Percentiles rank a stretch among this genome's conserved stretches.
Evolutionary conservation across 2,113 vertebrate genomes (phyloP).

Genomic region (Probosciger aterrimus): DNA sequence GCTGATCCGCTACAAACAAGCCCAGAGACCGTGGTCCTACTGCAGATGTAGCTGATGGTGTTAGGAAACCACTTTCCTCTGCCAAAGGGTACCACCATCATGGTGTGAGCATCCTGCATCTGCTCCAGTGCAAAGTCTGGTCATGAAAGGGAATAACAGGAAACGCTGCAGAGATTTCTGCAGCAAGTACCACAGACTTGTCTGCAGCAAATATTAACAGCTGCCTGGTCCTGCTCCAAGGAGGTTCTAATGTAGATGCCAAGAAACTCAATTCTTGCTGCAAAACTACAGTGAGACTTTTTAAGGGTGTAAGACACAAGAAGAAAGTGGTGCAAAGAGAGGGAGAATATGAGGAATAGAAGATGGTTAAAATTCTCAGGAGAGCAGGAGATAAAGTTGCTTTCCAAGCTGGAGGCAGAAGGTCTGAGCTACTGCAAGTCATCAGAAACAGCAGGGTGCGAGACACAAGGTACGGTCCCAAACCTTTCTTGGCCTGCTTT

Average conservation of each 20-base stretch:
- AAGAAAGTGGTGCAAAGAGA: not conserved
- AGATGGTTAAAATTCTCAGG: not conserved
- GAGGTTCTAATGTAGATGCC: not conserved
- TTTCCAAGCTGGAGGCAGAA: not conserved
- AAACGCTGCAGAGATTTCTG: not conserved
- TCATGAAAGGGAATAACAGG: accelerated
- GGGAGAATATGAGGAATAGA: not conserved
- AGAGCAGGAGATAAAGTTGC: not conserved
- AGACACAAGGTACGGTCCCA: not conserved
- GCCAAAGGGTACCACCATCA: accelerated
- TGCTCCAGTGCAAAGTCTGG: not conserved
- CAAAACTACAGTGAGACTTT: not conserved
- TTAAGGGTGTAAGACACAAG: not conserved
- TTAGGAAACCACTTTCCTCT: not conserved
- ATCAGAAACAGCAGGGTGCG: not conserved
- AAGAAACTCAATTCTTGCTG: not conserved
- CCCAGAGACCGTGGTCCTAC: not conserved
- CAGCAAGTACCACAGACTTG: not conserved
- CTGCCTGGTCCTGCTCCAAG: not conserved
- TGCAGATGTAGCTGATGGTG: not conserved
- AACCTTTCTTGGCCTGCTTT: not conserved
- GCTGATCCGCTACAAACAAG: accelerated
- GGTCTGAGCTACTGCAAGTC: constrained; percentile 5
- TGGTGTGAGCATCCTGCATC: not conserved
- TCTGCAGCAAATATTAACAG: not conserved